A percentile compares a stretch with the other conserved stretches of the same genome.
These are phyloP conservation scores for Phataginus tricuspis DNA, from an alignment of 2,797 vertebrate genomes.

Conservation along the genomic window DNA sequence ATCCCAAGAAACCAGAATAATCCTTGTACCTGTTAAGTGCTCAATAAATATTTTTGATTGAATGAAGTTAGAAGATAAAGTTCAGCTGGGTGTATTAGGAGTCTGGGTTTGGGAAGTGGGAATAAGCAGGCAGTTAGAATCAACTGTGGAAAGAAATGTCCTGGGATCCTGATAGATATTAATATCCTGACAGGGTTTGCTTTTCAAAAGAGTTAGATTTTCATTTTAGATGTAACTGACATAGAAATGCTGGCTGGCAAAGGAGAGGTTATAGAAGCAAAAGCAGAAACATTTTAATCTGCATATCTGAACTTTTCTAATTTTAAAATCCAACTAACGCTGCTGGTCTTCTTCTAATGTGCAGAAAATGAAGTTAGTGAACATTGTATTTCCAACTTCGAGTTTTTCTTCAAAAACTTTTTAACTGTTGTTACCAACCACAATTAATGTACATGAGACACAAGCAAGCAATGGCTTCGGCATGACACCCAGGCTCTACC, in stretches of 20 bases:
- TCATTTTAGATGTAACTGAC: background rate
- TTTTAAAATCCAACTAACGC: conserved; percentile 12
- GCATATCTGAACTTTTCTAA: background rate
- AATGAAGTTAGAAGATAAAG: conserved; percentile 29
- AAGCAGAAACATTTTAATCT: conserved; percentile 10
- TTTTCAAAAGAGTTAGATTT: conserved; percentile 21
- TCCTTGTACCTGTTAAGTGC: background rate
- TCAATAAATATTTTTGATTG: background rate
- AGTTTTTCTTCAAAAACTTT: background rate
- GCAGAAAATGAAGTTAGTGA: conserved; percentile 20
- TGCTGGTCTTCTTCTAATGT: background rate
- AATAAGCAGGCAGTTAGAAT: background rate
- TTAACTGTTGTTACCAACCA: background rate
- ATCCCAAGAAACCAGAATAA: background rate
- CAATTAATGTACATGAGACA: background rate
- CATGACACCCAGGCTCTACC: background rate
- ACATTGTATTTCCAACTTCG: background rate
- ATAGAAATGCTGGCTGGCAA: background rate
- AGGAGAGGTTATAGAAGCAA: background rate
- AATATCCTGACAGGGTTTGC: background rate
- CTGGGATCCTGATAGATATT: background rate
- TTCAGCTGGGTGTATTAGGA: background rate
- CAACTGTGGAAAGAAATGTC: background rate
- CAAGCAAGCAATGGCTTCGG: background rate
- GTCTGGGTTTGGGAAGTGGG: background rate